These are phyloP conservation scores for Pollenia griseotomentosa DNA, from an alignment of 2,888 invertebrate species.

Conservation along the genomic window DNA sequence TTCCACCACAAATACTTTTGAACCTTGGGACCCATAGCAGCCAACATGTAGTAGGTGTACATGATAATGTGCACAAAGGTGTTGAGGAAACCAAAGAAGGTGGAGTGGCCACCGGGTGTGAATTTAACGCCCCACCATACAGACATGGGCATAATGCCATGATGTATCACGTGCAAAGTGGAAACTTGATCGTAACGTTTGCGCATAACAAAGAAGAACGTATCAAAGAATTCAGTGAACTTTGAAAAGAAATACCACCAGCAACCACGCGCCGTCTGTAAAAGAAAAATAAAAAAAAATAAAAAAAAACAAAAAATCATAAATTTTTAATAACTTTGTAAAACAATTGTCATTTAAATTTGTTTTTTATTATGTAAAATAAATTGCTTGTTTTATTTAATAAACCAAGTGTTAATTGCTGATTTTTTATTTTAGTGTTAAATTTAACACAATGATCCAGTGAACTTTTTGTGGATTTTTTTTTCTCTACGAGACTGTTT, in stretches of 20 bases:
- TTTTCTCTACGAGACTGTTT: neutral
- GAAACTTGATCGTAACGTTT: constrained; percentile 97
- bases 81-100: constrained; percentile 96
- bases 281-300: constrained; percentile 32
- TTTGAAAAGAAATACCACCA: constrained; percentile 98
- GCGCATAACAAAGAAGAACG: constrained; percentile 96
- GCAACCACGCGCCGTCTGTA: constrained; percentile 92
- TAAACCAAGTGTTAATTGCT: constrained; percentile 35
- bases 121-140: constrained; percentile 97
- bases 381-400: constrained; percentile 24
- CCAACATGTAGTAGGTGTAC: constrained; percentile 96
- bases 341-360: constrained; percentile 32
- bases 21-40: constrained; percentile 94
- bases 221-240: constrained; percentile 97
- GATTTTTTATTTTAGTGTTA: constrained; percentile 32
- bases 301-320: constrained; percentile 23
- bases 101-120: constrained; percentile 95
- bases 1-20: constrained; percentile 98
- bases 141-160: constrained; percentile 97
- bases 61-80: constrained; percentile 97
- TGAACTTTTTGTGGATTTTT: constrained; percentile 13
- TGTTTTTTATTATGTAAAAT: neutral
- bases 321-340: constrained; percentile 2
- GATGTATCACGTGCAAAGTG: constrained; percentile 96
- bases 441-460: constrained; percentile 27